Conservation (phyloP, 2,797 vertebrate genomes). For the Gymnothorax reevesii region DNA sequence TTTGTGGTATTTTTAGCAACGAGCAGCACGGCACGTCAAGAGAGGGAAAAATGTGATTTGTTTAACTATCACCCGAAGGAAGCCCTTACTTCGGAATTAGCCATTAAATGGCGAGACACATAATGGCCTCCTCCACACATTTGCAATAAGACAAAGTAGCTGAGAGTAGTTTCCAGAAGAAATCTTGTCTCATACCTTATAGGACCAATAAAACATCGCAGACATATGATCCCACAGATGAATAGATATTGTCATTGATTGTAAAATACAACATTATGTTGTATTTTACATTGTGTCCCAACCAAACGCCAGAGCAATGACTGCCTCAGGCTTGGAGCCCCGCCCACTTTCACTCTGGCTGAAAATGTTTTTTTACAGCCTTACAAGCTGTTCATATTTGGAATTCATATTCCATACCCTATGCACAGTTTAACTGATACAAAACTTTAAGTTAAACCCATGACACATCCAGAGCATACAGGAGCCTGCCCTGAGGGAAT, state of each 20-base stretch:
- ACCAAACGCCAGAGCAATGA: background rate
- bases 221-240: background rate
- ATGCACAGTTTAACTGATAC: too few species aligned
- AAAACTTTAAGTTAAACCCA: too few species aligned
- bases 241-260: background rate
- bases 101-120: background rate
- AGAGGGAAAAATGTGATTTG: conserved; percentile 1
- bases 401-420: too few species aligned
- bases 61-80: background rate
- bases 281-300: background rate
- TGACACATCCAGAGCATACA: too few species aligned
- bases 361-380: background rate
- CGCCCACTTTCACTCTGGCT: too few species aligned
- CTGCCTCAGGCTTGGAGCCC: background rate
- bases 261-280: background rate
- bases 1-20: conserved; percentile 2
- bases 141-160: background rate
- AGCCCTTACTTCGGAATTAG: background rate
- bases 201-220: background rate
- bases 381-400: too few species aligned
- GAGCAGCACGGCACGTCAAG: background rate
- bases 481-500: too few species aligned
- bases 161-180: background rate
- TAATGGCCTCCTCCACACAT: background rate
- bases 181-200: background rate